Percentiles rank a stretch among this genome's conserved stretches.
Conservation (phyloP, 2,888 invertebrate species). For the Ypsolopha sequella region DNA sequence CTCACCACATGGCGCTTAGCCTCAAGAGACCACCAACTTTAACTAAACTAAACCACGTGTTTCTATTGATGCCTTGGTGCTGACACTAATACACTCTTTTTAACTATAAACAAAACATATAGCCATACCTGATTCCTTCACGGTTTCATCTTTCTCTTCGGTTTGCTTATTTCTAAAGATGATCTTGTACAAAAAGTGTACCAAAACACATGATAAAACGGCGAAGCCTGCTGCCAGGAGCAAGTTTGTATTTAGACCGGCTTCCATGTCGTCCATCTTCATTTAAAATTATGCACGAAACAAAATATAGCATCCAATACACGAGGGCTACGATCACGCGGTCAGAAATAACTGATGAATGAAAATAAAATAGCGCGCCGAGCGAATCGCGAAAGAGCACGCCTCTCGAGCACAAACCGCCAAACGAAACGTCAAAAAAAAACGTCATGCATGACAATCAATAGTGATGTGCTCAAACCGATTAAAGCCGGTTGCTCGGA, state of each 20-base stretch:
- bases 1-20: conserved; percentile 9
- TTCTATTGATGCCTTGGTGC: too few species aligned
- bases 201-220: conserved; percentile 37
- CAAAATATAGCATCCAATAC: conserved; percentile 19
- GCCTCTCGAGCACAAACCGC: background rate
- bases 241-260: conserved; percentile 39
- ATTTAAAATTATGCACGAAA: conserved; percentile 38
- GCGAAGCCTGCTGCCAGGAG: conserved; percentile 38
- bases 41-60: background rate
- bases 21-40: background rate
- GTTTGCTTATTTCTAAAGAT: conserved; percentile 44
- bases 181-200: conserved; percentile 50
- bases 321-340: conserved; percentile 46
- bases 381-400: background rate
- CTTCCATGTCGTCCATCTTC: conserved; percentile 56
- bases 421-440: conserved; percentile 2
- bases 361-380: conserved; percentile 1
- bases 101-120: background rate
- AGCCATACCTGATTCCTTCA: conserved; percentile 44
- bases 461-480: background rate
- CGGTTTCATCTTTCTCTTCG: conserved; percentile 42
- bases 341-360: conserved; percentile 24
- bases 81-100: background rate
- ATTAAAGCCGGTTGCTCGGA: too few species aligned
- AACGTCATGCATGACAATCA: background rate